Evolutionary conservation across 2,113 vertebrate genomes (phyloP).

Genomic region (Coregonus clupeaformis): DNA sequence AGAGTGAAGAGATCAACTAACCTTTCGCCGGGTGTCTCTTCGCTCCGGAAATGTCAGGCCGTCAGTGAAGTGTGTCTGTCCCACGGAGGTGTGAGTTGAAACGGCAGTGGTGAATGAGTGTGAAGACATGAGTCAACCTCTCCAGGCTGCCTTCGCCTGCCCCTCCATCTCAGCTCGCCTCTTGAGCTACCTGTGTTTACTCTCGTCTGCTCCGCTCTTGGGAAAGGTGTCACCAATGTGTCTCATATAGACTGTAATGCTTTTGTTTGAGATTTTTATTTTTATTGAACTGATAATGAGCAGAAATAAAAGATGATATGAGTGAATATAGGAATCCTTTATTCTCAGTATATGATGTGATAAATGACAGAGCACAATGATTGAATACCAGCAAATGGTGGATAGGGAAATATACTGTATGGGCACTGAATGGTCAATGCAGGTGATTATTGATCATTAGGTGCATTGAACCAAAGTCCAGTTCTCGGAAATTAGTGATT

Average conservation of each 20-base stretch:
- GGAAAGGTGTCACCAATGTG: too few relatives aligned
- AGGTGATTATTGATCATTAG: neutral
- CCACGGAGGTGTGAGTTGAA: constrained; percentile 39
- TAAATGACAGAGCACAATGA: neutral
- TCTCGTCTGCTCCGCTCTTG: neutral
- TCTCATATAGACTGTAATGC: too few relatives aligned
- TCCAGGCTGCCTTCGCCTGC: constrained; percentile 16
- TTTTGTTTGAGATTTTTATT: too few relatives aligned
- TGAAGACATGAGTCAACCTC: constrained; percentile 52
- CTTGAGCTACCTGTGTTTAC: neutral
- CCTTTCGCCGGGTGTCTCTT: constrained; percentile 19
- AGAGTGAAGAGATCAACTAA: constrained; percentile 21
- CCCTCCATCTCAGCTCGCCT: constrained; percentile 5
- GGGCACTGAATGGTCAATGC: neutral
- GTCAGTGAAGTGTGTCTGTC: constrained; percentile 35
- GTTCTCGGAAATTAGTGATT: neutral
- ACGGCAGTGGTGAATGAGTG: constrained; percentile 61
- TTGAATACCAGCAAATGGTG: neutral
- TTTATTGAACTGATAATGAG: too few relatives aligned
- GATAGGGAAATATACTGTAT: neutral
- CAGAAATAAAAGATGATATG: too few relatives aligned
- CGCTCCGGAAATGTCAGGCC: constrained; percentile 45
- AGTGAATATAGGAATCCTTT: too few relatives aligned
- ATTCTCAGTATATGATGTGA: neutral
- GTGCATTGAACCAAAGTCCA: neutral